Conservation (phyloP, 2,113 vertebrate species). For the Pardalotus punctatus region DNA sequence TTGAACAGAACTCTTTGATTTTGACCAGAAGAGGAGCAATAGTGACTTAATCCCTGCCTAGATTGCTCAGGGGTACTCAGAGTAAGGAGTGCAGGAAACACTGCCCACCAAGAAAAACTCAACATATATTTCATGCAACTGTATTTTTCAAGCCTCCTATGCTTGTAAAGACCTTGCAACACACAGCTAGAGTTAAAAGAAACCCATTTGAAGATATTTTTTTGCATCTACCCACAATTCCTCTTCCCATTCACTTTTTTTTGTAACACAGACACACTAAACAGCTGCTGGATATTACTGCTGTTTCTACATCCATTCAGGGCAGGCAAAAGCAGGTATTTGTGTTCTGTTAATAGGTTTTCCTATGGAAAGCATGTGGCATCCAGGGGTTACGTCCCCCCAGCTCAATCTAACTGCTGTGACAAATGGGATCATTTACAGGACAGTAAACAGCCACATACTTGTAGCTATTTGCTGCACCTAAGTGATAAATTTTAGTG, state of each 20-base stretch:
- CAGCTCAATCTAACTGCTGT: not conserved
- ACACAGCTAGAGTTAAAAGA: not conserved
- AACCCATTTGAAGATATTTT: not conserved
- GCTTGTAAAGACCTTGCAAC: not conserved
- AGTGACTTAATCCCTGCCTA: not conserved
- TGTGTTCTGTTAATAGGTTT: not conserved
- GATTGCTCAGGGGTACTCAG: not conserved
- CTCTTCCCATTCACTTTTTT: not conserved
- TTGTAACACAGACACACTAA: not conserved
- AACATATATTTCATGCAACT: not conserved
- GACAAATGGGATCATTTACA: constrained; percentile 21
- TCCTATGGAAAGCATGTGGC: not conserved
- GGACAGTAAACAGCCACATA: not conserved
- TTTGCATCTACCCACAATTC: not conserved
- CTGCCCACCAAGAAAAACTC: not conserved
- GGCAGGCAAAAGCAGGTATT: not conserved
- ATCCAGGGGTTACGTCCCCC: not conserved
- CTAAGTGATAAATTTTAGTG: constrained; percentile 38
- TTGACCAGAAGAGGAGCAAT: not conserved
- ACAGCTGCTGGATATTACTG: not conserved
- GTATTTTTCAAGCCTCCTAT: not conserved
- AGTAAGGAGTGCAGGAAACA: not conserved
- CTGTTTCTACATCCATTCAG: not conserved
- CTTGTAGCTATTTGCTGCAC: not conserved
- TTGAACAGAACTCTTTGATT: not conserved